Conservation (phyloP, 1,140 invertebrate species). For the Luehdorfia chinensis region DNA sequence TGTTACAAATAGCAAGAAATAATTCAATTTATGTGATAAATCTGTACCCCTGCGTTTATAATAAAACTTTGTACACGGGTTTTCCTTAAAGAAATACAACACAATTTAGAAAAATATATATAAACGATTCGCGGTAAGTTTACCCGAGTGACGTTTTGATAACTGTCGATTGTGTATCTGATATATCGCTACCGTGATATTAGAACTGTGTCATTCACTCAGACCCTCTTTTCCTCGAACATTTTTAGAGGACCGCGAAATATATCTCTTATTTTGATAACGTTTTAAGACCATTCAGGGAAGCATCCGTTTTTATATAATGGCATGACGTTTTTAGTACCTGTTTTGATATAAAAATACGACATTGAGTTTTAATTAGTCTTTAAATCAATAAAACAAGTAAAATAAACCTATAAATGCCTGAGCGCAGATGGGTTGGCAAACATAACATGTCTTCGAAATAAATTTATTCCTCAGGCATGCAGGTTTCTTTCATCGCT, state of each 20-base stretch:
- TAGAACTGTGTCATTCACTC: constrained; percentile 9
- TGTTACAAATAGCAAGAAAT: too few species aligned
- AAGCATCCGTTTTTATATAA: background rate
- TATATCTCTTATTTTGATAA: constrained; percentile 3
- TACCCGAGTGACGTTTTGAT: background rate
- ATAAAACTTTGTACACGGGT: constrained; percentile 1
- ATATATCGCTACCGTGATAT: constrained; percentile 12
- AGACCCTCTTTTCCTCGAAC: constrained; percentile 7
- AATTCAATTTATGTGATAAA: too few species aligned
- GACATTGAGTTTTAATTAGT: too few species aligned
- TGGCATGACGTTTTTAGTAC: constrained; percentile 9
- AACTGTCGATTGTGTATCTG: constrained; percentile 12
- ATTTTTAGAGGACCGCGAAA: constrained; percentile 1
- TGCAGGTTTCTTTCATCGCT: too few species aligned
- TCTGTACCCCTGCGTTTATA: too few species aligned
- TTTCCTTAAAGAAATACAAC: constrained; percentile 6
- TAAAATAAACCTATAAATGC: too few species aligned
- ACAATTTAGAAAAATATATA: background rate
- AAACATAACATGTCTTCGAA: too few species aligned
- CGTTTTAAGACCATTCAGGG: background rate
- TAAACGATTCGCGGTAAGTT: constrained; percentile 5
- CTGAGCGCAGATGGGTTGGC: too few species aligned
- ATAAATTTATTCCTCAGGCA: too few species aligned
- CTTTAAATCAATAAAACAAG: too few species aligned
- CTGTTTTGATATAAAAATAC: too few species aligned